Base-by-base conservation (phyloP, 2,797 vertebrate genomes). In the Rhinichthys osculus region DNA sequence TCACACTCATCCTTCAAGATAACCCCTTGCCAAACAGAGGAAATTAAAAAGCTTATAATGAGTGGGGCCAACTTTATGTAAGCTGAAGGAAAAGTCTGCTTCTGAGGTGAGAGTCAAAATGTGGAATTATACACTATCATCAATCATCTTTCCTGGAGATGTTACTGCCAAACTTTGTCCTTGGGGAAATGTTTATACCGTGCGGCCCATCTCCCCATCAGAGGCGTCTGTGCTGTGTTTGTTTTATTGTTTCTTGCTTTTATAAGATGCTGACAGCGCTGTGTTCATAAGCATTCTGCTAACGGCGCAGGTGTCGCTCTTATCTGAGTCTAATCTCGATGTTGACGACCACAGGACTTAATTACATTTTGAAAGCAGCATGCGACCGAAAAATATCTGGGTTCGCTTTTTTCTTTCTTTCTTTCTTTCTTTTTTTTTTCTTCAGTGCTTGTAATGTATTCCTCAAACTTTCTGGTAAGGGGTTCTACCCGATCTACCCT, bases 241-340 rank as follows among this genome's bases (percentile, higher is more conserved):
- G 52, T 73, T 82, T 78, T 54, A 85, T 82, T 80, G 78, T 88
- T 35, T 87, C 85, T 78, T 69, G 77, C 71, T 88, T 87, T 87
- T 87, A 88, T 54, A 40, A 59, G 70, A 81, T 54, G 82, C 86
- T 90, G 85, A 87, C 89, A 83, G 83, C 14, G 50, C 89, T 62
- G 86, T 88, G 85, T 90, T 92, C 89, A 91, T 91, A 88, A 88
- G 91, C 90, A 87, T 82, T 85, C 90, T 91, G 90, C 89, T 89
- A 91, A 89, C 86, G 89, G 87, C 87, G 87, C 86, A 74, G 81
- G 70, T 85, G 85, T 82, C 54, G 1, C 67, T 88, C 89, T 83
- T 82, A 85, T 86, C 84, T 70, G 66, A 74, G 73, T 83, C 87
- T 85, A 72, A 88, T 89, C 87, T 86, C 59, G 40, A 82, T 27